phyloP scores from a whole-genome alignment of 2,888 invertebrate genomes.

The Cybosia mesomella region DNA sequence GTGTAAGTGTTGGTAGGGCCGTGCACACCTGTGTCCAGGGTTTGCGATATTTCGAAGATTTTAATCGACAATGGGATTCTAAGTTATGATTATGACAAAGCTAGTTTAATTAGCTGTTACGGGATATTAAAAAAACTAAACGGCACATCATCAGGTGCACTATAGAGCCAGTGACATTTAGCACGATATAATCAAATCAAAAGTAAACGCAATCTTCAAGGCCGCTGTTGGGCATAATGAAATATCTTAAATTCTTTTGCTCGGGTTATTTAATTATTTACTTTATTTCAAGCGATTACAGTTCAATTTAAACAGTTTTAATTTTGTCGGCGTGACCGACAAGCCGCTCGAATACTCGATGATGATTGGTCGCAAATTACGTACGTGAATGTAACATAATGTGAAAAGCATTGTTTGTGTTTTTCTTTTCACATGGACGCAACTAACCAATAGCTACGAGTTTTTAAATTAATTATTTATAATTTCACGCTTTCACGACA shows the following conservation, averaged over 20 bases:
- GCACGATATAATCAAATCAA: slow-evolving; percentile 28
- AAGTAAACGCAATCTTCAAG: slow-evolving; percentile 51
- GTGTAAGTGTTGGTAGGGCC: too few relatives aligned
- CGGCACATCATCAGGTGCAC: background rate
- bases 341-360: slow-evolving; percentile 55
- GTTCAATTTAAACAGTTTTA: slow-evolving; percentile 30
- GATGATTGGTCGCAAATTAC: slow-evolving; percentile 53
- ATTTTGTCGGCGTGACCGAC: slow-evolving; percentile 59
- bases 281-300: slow-evolving; percentile 17
- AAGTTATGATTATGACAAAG: too few relatives aligned
- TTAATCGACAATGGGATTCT: too few relatives aligned
- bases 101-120: too few relatives aligned
- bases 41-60: too few relatives aligned
- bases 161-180: slow-evolving; percentile 44
- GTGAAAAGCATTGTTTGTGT: slow-evolving; percentile 43
- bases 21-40: too few relatives aligned
- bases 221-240: slow-evolving; percentile 30
- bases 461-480: background rate
- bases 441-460: background rate
- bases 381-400: slow-evolving; percentile 46
- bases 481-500: background rate
- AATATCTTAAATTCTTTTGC: slow-evolving; percentile 42
- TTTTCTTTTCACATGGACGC: slow-evolving; percentile 22
- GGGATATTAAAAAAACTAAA: background rate
- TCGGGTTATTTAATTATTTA: slow-evolving; percentile 32